Evolutionary conservation across 2,797 vertebrate genomes (phyloP).

Genomic region (Bradypodion ventrale): DNA sequence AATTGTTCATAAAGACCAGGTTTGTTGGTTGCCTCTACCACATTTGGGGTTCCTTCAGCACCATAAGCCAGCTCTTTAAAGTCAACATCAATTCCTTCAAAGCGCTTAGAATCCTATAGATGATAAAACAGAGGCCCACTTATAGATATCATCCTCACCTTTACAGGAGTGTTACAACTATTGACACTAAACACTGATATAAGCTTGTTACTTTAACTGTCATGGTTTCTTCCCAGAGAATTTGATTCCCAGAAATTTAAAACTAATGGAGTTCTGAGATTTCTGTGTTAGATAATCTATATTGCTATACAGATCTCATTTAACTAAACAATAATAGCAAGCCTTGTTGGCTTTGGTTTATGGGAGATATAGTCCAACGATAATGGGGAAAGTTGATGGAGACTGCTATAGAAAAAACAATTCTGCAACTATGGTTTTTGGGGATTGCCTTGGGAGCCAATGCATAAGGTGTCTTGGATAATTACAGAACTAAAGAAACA

Average conservation of each 20-base stretch:
- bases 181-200: background rate
- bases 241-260: background rate
- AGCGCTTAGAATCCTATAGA: conserved; percentile 88
- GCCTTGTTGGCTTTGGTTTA: background rate
- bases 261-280: background rate
- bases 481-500: background rate
- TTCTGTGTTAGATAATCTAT: background rate
- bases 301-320: no score
- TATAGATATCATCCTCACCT: fast-evolving
- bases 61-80: conserved; percentile 88
- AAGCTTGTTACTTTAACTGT: background rate
- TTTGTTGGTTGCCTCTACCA: conserved; percentile 90
- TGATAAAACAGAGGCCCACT: background rate
- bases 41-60: conserved; percentile 86
- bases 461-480: background rate
- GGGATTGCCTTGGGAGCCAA: background rate
- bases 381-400: background rate
- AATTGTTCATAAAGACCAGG: conserved; percentile 84
- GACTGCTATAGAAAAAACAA: background rate
- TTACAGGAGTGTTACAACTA: background rate
- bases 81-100: conserved; percentile 88
- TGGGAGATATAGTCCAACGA: background rate
- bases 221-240: background rate
- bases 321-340: background rate
- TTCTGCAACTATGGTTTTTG: background rate